Conservation (phyloP, 2,113 vertebrate species). For the Chascanopsetta lugubris region DNA sequence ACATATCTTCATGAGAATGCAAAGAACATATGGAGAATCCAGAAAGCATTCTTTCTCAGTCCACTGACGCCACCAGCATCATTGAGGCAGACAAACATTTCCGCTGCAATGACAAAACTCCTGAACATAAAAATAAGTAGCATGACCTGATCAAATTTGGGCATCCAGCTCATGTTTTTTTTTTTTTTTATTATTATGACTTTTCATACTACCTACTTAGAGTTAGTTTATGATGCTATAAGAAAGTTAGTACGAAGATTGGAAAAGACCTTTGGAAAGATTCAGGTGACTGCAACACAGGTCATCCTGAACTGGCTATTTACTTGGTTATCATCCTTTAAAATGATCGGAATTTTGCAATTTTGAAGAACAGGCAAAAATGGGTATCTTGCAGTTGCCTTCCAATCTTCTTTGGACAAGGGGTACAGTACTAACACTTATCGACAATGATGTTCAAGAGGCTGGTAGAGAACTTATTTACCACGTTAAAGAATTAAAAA, state of each 20-base stretch:
- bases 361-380: neutral
- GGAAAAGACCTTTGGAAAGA: neutral
- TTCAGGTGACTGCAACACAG: neutral
- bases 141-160: no score
- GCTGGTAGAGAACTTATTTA: neutral
- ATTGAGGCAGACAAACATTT: no score
- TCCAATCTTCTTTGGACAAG: neutral
- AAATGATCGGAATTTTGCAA: neutral
- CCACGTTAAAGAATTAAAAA: slow-evolving; percentile 5
- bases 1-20: no score
- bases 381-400: neutral
- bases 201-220: no score
- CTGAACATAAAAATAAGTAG: no score
- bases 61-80: no score
- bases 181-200: no score
- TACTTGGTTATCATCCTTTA: neutral
- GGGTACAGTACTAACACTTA: neutral
- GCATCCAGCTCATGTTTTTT: no score
- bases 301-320: neutral
- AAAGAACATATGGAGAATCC: no score
- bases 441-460: neutral
- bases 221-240: neutral
- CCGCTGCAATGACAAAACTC: no score
- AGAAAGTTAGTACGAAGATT: neutral
- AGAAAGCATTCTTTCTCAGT: no score